These are phyloP conservation scores for Dasypogon diadema DNA, from an alignment of 2,888 invertebrate species.

Conservation along the genomic window DNA sequence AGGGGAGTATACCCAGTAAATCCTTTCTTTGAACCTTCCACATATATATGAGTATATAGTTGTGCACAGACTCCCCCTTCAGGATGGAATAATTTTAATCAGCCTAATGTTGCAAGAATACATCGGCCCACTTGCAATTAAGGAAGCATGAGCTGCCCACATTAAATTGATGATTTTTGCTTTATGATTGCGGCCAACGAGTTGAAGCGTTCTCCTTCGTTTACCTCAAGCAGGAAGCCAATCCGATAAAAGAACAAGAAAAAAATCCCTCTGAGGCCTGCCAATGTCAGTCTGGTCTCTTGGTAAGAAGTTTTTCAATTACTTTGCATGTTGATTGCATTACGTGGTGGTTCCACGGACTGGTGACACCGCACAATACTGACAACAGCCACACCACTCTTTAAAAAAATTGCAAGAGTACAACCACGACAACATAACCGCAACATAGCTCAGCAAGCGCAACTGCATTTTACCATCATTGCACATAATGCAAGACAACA, in stretches of 20 bases:
- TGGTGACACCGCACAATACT: conserved; percentile 26
- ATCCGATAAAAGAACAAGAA: background rate
- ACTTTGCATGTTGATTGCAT: conserved; percentile 49
- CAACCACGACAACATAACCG: conserved; percentile 14
- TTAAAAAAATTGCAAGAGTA: background rate
- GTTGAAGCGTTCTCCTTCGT: background rate
- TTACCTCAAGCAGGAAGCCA: conserved; percentile 6
- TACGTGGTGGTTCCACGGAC: conserved; percentile 11
- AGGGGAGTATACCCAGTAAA: no score
- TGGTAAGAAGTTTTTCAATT: conserved; percentile 34
- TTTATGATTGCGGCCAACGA: background rate
- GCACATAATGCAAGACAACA: conserved; percentile 26
- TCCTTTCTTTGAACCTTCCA: no score
- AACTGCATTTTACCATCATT: background rate
- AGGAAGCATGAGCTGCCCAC: background rate
- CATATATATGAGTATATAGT: no score
- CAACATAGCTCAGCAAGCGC: conserved; percentile 8
- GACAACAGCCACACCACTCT: background rate
- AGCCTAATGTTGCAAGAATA: conserved; percentile 5
- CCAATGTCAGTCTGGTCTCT: conserved; percentile 25
- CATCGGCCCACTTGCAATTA: conserved; percentile 24
- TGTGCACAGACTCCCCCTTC: background rate
- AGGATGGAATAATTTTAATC: background rate
- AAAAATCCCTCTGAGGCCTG: conserved; percentile 1
- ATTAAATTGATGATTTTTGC: background rate